Evolutionary conservation across 1,140 invertebrate genomes (phyloP).

Genomic region (Papilio aristodemus): DNA sequence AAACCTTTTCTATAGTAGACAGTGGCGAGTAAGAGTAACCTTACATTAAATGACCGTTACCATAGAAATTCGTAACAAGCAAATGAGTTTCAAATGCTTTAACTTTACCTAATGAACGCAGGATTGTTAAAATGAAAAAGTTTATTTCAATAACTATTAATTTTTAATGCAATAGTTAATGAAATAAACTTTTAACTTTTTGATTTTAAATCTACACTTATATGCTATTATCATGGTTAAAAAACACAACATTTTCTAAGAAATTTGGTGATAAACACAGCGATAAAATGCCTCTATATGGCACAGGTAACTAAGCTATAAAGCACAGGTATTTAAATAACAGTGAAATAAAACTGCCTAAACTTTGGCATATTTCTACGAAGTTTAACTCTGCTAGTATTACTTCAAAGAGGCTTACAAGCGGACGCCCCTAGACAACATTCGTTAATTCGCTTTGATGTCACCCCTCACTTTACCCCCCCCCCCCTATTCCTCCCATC

Average conservation of each 20-base stretch:
- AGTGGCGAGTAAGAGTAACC: too few relatives aligned
- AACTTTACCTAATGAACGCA: too few relatives aligned
- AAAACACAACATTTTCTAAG: too few relatives aligned
- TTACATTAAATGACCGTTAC: too few relatives aligned
- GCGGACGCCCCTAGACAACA: conserved; percentile 74
- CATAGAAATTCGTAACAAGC: neutral
- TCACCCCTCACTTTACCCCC: conserved; percentile 51
- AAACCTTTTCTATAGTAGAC: too few relatives aligned
- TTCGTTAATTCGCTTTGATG: conserved; percentile 76
- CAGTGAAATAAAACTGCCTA: conserved; percentile 57
- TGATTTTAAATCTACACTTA: too few relatives aligned
- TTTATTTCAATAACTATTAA: too few relatives aligned
- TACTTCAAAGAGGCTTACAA: conserved; percentile 74
- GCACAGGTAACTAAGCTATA: too few relatives aligned
- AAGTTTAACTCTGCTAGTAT: conserved; percentile 58
- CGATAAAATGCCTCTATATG: neutral
- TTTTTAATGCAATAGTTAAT: neutral
- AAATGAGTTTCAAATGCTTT: too few relatives aligned
- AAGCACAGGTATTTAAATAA: conserved; percentile 35
- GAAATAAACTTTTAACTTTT: too few relatives aligned
- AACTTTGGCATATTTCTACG: conserved; percentile 59
- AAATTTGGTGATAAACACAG: conserved; percentile 6
- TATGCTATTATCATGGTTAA: too few relatives aligned
- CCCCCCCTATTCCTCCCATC: conserved; percentile 38
- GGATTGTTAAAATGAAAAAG: too few relatives aligned